A percentile compares a stretch with the other conserved stretches of the same genome.
Conservation (phyloP, 2,113 vertebrate genomes). For the Nicator chloris region DNA sequence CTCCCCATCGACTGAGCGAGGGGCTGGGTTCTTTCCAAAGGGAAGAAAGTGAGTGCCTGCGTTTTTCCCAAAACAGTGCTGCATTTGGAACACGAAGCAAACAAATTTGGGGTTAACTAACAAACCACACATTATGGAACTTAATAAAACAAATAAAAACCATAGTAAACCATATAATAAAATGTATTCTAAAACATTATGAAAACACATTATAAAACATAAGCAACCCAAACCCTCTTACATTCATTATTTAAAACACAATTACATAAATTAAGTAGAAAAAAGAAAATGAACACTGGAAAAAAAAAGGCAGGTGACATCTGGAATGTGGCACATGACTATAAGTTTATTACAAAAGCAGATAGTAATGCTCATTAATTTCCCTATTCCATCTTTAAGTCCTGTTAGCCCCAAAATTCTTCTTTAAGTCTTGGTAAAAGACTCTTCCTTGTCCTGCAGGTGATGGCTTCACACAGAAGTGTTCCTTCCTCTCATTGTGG, state of each 20-base stretch:
- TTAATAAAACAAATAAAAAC: background rate
- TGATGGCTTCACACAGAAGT: background rate
- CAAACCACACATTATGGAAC: background rate
- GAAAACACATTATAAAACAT: background rate
- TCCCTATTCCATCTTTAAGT: background rate
- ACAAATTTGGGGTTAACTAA: background rate
- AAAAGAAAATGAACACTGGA: background rate
- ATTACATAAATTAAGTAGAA: background rate
- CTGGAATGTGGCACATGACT: background rate
- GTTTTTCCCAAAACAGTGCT: background rate
- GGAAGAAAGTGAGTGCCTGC: background rate
- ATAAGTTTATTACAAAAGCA: background rate
- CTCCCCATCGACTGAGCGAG: fast-evolving
- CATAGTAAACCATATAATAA: background rate
- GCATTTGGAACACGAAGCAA: background rate
- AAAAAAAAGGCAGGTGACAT: background rate
- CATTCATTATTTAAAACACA: background rate
- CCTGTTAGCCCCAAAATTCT: background rate
- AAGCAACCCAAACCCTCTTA: background rate
- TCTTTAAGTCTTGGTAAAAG: background rate
- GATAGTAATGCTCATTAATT: background rate
- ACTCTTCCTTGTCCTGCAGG: background rate
- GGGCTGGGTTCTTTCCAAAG: background rate
- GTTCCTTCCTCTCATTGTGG: background rate
- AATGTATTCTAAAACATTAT: background rate